Percentiles rank a stretch among this genome's conserved stretches.
Evolutionary conservation across 2,888 invertebrate species (phyloP).

Genomic region (Octodonta nipae): DNA sequence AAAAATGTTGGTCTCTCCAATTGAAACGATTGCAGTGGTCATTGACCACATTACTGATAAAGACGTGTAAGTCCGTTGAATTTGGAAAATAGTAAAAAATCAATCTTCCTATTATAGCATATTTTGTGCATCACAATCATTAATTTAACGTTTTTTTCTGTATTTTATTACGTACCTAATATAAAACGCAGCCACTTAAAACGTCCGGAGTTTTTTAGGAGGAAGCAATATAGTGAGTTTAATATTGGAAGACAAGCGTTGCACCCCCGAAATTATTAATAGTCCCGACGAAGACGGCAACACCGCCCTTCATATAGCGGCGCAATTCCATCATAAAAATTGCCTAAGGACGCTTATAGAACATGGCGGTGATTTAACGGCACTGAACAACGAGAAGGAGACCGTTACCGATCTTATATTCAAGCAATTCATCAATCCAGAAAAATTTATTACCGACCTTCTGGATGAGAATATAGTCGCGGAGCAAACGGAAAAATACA

Average conservation of each 20-base stretch:
- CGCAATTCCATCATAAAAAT: slow-evolving; percentile 37
- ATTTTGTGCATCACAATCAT: too few relatives aligned
- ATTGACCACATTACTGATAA: too few relatives aligned
- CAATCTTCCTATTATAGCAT: too few relatives aligned
- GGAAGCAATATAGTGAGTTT: slow-evolving; percentile 20
- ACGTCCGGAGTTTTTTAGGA: too few relatives aligned
- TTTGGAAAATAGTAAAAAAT: too few relatives aligned
- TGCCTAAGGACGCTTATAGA: slow-evolving; percentile 37
- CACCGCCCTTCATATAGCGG: slow-evolving; percentile 43
- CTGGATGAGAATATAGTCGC: slow-evolving; percentile 27
- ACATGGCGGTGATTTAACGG: slow-evolving; percentile 26
- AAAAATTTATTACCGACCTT: slow-evolving; percentile 28
- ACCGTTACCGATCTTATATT: slow-evolving; percentile 33
- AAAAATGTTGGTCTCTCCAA: too few relatives aligned
- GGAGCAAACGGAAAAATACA: slow-evolving; percentile 22
- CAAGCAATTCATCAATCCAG: slow-evolving; percentile 28
- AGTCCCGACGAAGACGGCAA: slow-evolving; percentile 28
- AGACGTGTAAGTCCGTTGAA: too few relatives aligned
- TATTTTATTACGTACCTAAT: too few relatives aligned
- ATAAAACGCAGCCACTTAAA: too few relatives aligned
- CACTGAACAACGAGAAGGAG: slow-evolving; percentile 27
- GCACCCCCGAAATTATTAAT: slow-evolving; percentile 20
- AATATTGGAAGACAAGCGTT: slow-evolving; percentile 20
- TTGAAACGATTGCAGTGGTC: too few relatives aligned
- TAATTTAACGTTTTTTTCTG: too few relatives aligned